A percentile compares a stretch with the other conserved stretches of the same genome.
Conservation (phyloP, 2,888 invertebrate species). For the Thymelicus acteon region DNA sequence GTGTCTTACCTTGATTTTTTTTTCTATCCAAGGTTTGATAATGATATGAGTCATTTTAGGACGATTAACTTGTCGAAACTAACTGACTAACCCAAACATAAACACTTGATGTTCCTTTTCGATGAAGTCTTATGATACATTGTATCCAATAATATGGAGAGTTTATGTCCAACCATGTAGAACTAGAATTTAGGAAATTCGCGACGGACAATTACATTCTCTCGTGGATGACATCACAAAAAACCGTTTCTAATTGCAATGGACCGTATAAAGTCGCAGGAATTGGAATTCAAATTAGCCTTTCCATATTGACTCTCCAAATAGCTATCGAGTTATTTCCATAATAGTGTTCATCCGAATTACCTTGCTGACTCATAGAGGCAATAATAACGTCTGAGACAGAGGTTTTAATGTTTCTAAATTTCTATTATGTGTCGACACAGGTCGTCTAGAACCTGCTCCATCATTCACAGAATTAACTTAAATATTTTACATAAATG, state of each 20-base stretch:
- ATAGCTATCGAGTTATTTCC: slow-evolving; percentile 43
- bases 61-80: neutral
- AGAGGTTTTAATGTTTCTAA: slow-evolving; percentile 9
- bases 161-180: neutral
- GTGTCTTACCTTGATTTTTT: slow-evolving; percentile 3
- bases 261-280: slow-evolving; percentile 44
- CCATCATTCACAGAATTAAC: neutral
- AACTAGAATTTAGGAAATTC: slow-evolving; percentile 13
- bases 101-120: slow-evolving; percentile 5
- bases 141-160: slow-evolving; percentile 4
- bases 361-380: slow-evolving; percentile 39
- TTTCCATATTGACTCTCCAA: slow-evolving; percentile 42
- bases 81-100: neutral
- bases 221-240: slow-evolving; percentile 27
- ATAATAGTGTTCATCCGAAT: slow-evolving; percentile 41
- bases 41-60: neutral
- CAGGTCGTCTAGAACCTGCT: slow-evolving; percentile 1
- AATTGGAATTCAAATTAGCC: slow-evolving; percentile 46
- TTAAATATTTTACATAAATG: slow-evolving; percentile 1
- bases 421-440: slow-evolving; percentile 19
- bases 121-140: neutral
- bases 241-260: slow-evolving; percentile 33
- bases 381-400: slow-evolving; percentile 35
- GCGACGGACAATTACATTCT: slow-evolving; percentile 26
- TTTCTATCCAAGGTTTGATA: neutral